phyloP scores from a whole-genome alignment of 2,797 vertebrate species.

The Pogoniulus pusillus region DNA sequence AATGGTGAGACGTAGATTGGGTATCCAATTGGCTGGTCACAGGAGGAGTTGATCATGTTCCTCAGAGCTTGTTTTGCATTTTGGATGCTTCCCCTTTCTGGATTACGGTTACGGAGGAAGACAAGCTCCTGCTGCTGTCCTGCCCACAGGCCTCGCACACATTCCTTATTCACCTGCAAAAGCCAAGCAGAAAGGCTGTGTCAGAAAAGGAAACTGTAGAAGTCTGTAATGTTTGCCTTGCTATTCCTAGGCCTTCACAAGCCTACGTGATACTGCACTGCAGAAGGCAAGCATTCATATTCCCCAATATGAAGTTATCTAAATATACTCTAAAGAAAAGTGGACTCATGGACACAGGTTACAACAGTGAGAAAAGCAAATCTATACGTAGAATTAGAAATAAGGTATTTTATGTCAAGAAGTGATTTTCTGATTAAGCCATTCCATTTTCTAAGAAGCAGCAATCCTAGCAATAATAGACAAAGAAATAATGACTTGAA shows the following conservation, averaged over 20 bases:
- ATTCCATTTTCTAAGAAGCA: not conserved
- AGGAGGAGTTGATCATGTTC: slow-evolving; percentile 99
- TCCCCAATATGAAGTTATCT: no score
- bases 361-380: not conserved
- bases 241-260: accelerated
- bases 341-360: not conserved
- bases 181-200: not conserved
- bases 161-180: slow-evolving; percentile 93
- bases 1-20: slow-evolving; percentile 98
- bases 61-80: slow-evolving; percentile 97
- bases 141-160: slow-evolving; percentile 96
- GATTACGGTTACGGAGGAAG: slow-evolving; percentile 95
- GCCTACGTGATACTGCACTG: accelerated
- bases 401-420: not conserved
- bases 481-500: not conserved
- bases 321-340: not conserved
- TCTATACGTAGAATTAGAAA: not conserved
- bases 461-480: not conserved
- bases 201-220: not conserved
- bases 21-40: slow-evolving; percentile 98
- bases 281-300: not conserved
- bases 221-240: not conserved
- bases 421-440: not conserved
- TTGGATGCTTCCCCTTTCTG: slow-evolving; percentile 98
- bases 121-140: slow-evolving; percentile 98